Percentiles rank a stretch among this genome's conserved stretches.
phyloP scores from a whole-genome alignment of 2,113 vertebrate genomes.

The Grallaria varia region DNA sequence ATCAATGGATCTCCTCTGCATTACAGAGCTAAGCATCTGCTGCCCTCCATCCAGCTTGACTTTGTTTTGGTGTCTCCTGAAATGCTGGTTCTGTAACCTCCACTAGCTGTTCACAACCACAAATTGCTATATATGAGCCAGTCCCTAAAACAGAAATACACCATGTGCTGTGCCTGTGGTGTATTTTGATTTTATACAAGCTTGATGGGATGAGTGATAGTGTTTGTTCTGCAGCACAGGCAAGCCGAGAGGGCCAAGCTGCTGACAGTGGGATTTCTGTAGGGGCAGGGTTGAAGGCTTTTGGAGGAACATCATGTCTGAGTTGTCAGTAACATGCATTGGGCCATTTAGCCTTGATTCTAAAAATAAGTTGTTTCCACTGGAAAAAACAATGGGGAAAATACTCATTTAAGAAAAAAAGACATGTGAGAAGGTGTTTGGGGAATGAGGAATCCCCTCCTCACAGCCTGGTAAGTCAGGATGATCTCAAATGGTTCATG shows the following conservation, averaged over 20 bases:
- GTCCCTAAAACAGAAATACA: neutral
- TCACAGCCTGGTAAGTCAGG: neutral
- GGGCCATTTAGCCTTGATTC: neutral
- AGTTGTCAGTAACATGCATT: neutral
- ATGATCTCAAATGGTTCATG: neutral
- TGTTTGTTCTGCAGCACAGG: neutral
- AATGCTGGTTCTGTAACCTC: neutral
- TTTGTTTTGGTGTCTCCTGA: neutral
- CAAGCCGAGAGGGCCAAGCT: neutral
- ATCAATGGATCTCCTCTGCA: neutral
- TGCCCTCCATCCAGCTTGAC: neutral
- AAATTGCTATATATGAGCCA: neutral
- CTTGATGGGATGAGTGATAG: neutral
- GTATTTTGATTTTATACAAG: neutral
- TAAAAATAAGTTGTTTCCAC: neutral
- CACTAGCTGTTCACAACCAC: neutral
- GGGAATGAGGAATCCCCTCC: neutral
- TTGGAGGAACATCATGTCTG: neutral
- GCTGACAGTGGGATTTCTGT: neutral
- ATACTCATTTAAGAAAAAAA: neutral
- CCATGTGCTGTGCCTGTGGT: neutral
- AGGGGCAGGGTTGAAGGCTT: neutral
- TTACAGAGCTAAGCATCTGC: neutral
- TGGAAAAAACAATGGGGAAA: neutral
- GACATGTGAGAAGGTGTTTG: neutral